Evolutionary conservation across 2,888 invertebrate genomes (phyloP).

Genomic region (Drosophila mulleri): DNA sequence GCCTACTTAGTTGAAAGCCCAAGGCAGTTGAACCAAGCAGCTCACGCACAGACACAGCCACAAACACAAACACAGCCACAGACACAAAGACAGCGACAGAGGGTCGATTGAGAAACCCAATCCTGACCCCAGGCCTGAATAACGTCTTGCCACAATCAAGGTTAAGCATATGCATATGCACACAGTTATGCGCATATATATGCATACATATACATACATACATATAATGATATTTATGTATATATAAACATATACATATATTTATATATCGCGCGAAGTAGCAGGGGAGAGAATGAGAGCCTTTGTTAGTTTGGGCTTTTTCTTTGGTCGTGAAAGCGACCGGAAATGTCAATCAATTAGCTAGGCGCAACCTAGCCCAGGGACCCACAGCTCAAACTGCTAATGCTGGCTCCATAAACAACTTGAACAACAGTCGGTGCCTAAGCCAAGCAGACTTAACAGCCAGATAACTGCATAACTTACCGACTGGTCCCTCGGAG

Average conservation of each 20-base stretch:
- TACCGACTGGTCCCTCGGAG: background rate
- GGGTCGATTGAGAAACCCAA: conserved; percentile 26
- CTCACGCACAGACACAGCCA: conserved; percentile 17
- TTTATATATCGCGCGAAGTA: background rate
- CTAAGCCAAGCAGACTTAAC: background rate
- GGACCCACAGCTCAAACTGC: background rate
- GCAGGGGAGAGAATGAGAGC: conserved; percentile 1
- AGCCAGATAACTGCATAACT: background rate
- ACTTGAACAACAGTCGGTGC: conserved; percentile 1
- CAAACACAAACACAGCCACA: conserved; percentile 2
- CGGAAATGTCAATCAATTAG: conserved; percentile 82
- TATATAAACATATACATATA: background rate
- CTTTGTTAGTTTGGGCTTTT: conserved; percentile 20
- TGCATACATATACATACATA: conserved; percentile 11
- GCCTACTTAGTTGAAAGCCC: conserved; percentile 53
- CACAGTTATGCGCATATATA: conserved; percentile 27
- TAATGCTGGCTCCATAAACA: conserved; percentile 10
- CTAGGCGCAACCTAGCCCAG: conserved; percentile 23
- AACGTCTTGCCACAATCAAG: conserved; percentile 71
- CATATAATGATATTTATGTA: conserved; percentile 11
- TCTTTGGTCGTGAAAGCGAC: conserved; percentile 50
- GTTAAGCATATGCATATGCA: conserved; percentile 53
- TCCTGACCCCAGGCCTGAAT: conserved; percentile 20
- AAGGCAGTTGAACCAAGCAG: conserved; percentile 37
- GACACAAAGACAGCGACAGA: conserved; percentile 29